Base-by-base conservation (phyloP, 2,113 vertebrate species). In the Orycteropus afer region DNA sequence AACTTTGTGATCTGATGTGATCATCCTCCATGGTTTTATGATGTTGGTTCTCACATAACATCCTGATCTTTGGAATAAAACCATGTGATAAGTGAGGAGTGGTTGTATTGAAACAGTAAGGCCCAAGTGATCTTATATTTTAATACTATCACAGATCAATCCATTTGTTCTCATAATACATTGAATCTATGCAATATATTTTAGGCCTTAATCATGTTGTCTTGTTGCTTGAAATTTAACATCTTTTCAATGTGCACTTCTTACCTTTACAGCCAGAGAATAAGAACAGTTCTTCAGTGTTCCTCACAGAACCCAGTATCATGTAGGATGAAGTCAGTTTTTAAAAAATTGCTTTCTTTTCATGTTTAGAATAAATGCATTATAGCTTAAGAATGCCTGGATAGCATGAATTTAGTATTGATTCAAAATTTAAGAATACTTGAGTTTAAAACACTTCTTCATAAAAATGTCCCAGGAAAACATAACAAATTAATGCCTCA, bases 341-440 rank as follows among this genome's bases (percentile, higher is more conserved):
- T 20, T 17, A 95, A 91, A 91, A 87, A 79, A 86, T 63, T 74
- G 40, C 63, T 86, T 93, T 15, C 17, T 84, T 65, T 73, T 69
- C 85, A 59, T 40, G 29, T 40, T 95, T 81, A 65, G 51, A 93
- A 87, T 49, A 96, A 83, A 92, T 76, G 47, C 80, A 79, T 34
- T 89, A 55, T 45, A 90, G 23, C 71, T 86, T 71, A 71, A 90
- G 47, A 89, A 91, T 42, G 8, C 42, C 29, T 85, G 42, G 78
- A 78, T 53, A 86, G 40, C 67, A 91, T 86, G 6, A 85, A 89
- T 82, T 95, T 93, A 89, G 23, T 81, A 80, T 40, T 84, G 14
- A 87, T 57, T 81, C 81, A 32, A 91, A 96, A 85, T 10, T 82
- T 63, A 29, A 88, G 29, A 87, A 8, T 42, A 85, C 77, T 20